These are phyloP conservation scores for Halictus quadricinctus DNA, from an alignment of 2,888 invertebrate genomes.

Conservation along the genomic window DNA sequence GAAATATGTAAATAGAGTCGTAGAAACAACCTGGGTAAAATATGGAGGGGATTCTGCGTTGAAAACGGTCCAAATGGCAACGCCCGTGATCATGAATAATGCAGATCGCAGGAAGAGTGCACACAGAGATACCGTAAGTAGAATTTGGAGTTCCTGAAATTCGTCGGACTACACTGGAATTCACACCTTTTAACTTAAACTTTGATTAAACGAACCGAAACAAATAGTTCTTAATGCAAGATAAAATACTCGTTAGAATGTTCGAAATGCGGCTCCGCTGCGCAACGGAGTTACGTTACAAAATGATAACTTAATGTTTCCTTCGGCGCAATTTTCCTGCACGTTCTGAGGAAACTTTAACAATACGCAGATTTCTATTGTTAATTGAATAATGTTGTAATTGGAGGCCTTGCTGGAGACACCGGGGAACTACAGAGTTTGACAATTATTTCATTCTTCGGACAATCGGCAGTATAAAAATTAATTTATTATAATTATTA, in stretches of 20 bases:
- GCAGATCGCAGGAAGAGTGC: slow-evolving; percentile 39
- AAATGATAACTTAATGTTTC: not conserved
- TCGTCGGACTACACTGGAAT: not conserved
- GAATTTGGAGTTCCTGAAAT: slow-evolving; percentile 29
- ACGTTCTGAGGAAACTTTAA: not conserved
- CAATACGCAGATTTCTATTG: not conserved
- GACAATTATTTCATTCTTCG: not conserved
- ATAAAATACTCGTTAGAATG: not conserved
- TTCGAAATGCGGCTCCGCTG: not conserved
- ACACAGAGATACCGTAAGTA: slow-evolving; percentile 41
- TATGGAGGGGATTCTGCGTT: slow-evolving; percentile 46
- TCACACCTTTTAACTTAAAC: not conserved
- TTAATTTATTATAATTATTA: too few species aligned
- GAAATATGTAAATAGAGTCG: slow-evolving; percentile 59
- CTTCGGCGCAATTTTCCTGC: not conserved
- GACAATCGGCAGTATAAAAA: not conserved
- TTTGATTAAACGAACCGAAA: slow-evolving; percentile 5
- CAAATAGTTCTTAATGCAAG: not conserved
- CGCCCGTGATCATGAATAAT: slow-evolving; percentile 61
- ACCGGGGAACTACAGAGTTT: not conserved
- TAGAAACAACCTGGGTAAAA: slow-evolving; percentile 44
- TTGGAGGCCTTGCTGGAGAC: not conserved
- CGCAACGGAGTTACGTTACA: not conserved
- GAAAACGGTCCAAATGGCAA: slow-evolving; percentile 62
- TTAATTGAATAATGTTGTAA: not conserved